Evolutionary conservation across 2,113 vertebrate genomes (phyloP).

Genomic region (Sinosuthora webbiana): DNA sequence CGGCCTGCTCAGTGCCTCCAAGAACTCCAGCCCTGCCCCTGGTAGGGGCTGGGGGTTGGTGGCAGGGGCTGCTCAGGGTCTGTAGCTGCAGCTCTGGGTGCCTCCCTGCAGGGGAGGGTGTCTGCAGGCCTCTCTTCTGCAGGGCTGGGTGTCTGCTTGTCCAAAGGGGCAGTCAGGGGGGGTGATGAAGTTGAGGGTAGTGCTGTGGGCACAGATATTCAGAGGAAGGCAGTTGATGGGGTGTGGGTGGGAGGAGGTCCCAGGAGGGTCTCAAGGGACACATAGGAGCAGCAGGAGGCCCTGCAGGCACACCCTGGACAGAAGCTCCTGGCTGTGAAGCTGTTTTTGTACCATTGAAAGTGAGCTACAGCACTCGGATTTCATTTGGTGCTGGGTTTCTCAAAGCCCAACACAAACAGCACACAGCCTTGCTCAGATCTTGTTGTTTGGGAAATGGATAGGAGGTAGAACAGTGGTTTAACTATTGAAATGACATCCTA

Average conservation of each 20-base stretch:
- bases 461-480: background rate
- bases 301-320: no score
- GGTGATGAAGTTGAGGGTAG: background rate
- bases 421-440: background rate
- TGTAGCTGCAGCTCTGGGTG: background rate
- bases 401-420: background rate
- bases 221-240: background rate
- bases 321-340: background rate
- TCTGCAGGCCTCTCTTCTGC: no score
- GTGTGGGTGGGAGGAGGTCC: background rate
- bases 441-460: background rate
- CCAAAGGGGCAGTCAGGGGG: no score
- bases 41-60: fast-evolving
- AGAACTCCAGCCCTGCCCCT: background rate
- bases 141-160: background rate
- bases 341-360: background rate
- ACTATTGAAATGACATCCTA: background rate
- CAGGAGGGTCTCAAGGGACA: background rate
- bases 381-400: background rate
- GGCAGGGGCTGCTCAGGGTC: fast-evolving
- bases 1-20: background rate
- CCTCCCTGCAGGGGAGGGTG: background rate
- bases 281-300: background rate
- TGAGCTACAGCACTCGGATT: background rate
- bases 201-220: background rate